Evolutionary conservation across 2,113 vertebrate genomes (phyloP).

Genomic region (Oxyura jamaicensis): DNA sequence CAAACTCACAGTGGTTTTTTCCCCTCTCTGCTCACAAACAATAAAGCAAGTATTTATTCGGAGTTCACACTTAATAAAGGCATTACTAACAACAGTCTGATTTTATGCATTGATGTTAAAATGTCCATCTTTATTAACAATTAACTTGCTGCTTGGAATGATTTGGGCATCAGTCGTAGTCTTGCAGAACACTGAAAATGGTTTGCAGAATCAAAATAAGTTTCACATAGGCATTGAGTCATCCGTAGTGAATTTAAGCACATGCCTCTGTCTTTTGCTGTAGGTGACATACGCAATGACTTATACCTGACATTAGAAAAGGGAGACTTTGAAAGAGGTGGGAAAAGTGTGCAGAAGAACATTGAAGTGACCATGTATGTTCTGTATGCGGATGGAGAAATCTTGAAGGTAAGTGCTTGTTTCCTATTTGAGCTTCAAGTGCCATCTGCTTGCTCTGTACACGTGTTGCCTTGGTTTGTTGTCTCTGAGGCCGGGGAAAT

Average conservation of each 20-base stretch:
- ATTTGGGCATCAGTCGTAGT: constrained; percentile 47
- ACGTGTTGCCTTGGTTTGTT: background rate
- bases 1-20: background rate
- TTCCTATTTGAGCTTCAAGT: background rate
- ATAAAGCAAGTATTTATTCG: background rate
- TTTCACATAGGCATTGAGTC: background rate
- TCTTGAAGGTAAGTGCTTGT: constrained; percentile 77
- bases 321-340: constrained; percentile 96
- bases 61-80: constrained; percentile 47
- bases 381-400: constrained; percentile 93
- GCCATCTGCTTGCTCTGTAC: background rate
- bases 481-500: background rate
- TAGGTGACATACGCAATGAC: constrained; percentile 96
- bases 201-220: background rate
- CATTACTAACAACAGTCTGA: constrained; percentile 71
- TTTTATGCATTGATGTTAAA: constrained; percentile 48
- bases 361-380: constrained; percentile 94
- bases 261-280: background rate
- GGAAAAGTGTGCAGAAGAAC: constrained; percentile 98
- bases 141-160: constrained; percentile 79
- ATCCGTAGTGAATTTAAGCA: background rate
- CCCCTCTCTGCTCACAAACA: background rate
- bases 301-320: constrained; percentile 93
- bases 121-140: constrained; percentile 77
- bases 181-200: constrained; percentile 33